phyloP scores from a whole-genome alignment of 2,888 invertebrate genomes.

The Zele albiditarsus region DNA sequence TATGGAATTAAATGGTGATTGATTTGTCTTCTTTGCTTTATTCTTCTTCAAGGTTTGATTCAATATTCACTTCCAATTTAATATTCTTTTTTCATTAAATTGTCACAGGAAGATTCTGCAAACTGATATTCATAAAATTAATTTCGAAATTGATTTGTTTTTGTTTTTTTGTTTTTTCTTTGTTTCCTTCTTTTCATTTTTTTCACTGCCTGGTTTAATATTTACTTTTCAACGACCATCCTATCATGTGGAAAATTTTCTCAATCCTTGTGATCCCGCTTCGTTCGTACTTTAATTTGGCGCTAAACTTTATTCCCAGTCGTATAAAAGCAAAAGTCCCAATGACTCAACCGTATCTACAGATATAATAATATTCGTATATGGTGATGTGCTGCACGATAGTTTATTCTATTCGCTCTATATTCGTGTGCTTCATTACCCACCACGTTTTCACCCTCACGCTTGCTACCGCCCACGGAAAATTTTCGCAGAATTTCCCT shows the following conservation, averaged over 20 bases:
- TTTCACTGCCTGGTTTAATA: background rate
- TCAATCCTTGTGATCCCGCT: conserved; percentile 29
- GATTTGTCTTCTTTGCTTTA: no score
- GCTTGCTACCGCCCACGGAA: background rate
- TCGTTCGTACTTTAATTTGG: conserved; percentile 48
- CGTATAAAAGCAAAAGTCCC: conserved; percentile 21
- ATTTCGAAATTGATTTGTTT: background rate
- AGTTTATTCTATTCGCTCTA: conserved; percentile 18
- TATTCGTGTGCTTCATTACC: conserved; percentile 27
- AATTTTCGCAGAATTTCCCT: conserved; percentile 32
- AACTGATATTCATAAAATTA: background rate
- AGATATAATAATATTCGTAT: conserved; percentile 1
- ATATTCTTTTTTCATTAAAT: no score
- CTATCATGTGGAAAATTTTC: conserved; percentile 38
- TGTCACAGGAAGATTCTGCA: background rate
- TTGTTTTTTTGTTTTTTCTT: background rate
- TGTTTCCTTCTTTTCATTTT: background rate
- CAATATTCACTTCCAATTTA: no score
- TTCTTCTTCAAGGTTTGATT: no score
- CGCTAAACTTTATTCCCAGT: conserved; percentile 44
- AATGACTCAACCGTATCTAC: conserved; percentile 11
- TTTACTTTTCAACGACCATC: conserved; percentile 9
- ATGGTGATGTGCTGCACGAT: background rate
- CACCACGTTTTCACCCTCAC: background rate
- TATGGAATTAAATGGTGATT: background rate